These are phyloP conservation scores for Neoascia interrupta DNA, from an alignment of 2,888 invertebrate genomes.

Conservation along the genomic window DNA sequence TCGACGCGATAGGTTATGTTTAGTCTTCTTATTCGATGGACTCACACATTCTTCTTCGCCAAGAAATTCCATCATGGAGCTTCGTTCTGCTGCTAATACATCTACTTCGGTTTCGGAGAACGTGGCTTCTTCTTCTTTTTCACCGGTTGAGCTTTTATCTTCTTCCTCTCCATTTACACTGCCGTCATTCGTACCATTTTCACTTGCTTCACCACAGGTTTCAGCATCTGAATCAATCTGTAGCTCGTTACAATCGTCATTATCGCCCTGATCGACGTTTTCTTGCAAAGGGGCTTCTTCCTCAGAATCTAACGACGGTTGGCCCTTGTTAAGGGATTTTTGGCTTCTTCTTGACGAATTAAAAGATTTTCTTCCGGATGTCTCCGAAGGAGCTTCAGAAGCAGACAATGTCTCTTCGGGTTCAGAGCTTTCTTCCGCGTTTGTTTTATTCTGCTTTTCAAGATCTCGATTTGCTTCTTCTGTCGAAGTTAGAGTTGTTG, in stretches of 20 bases:
- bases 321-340: constrained; percentile 4
- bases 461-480: constrained; percentile 1
- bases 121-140: constrained; percentile 11
- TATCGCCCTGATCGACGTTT: not conserved
- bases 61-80: constrained; percentile 19
- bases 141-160: not conserved
- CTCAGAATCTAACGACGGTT: not conserved
- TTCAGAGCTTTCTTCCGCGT: constrained; percentile 16
- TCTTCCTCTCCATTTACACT: constrained; percentile 13
- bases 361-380: not conserved
- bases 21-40: not conserved
- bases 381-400: constrained; percentile 2
- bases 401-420: constrained; percentile 27
- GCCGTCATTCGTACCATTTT: not conserved
- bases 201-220: not conserved
- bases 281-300: not conserved
- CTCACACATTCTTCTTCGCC: constrained; percentile 17
- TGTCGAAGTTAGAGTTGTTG: constrained; percentile 1
- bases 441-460: constrained; percentile 1
- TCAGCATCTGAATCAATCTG: not conserved
- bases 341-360: not conserved
- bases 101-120: constrained; percentile 35
- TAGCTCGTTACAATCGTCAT: not conserved
- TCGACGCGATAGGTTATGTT: constrained; percentile 12
- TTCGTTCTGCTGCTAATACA: constrained; percentile 3